Conservation (phyloP, 2,797 vertebrate species). For the Pipistrellus nathusii region DNA sequence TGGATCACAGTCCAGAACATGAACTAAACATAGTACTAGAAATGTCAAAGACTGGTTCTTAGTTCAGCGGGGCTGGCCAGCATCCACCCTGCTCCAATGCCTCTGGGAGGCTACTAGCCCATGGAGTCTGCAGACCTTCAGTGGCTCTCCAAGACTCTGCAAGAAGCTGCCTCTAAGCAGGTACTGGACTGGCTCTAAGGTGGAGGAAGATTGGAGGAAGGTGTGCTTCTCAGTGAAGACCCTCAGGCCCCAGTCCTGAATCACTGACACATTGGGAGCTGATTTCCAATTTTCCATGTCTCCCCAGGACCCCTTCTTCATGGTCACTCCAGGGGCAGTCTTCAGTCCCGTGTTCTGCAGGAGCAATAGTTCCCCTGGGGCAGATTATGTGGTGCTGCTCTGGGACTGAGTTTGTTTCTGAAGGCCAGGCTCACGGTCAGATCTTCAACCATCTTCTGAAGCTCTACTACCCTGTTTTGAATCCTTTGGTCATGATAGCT, state of each 20-base stretch:
- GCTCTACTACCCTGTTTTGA: no score
- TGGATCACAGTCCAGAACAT: accelerated
- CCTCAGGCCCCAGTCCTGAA: no score
- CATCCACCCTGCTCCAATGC: accelerated
- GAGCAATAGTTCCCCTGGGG: not conserved
- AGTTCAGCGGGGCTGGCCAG: accelerated
- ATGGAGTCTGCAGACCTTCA: accelerated
- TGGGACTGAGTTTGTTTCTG: not conserved
- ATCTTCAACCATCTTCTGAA: accelerated
- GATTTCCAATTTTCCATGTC: accelerated
- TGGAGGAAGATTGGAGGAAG: not conserved
- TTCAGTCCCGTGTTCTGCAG: accelerated
- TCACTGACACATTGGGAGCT: accelerated
- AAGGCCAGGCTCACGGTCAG: not conserved
- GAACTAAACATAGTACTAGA: accelerated
- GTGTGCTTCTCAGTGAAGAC: not conserved
- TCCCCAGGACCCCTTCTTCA: not conserved
- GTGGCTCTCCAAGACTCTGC: not conserved
- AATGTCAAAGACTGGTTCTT: not conserved
- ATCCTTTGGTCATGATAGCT: accelerated
- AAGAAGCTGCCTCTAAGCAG: accelerated
- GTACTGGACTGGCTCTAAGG: not conserved
- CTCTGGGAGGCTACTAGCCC: not conserved
- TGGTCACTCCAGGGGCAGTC: not conserved
- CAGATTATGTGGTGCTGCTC: accelerated